Percentiles rank a stretch among this genome's conserved stretches.
Conservation (phyloP, 2,888 invertebrate genomes). For the Cheilosia vernalis region DNA sequence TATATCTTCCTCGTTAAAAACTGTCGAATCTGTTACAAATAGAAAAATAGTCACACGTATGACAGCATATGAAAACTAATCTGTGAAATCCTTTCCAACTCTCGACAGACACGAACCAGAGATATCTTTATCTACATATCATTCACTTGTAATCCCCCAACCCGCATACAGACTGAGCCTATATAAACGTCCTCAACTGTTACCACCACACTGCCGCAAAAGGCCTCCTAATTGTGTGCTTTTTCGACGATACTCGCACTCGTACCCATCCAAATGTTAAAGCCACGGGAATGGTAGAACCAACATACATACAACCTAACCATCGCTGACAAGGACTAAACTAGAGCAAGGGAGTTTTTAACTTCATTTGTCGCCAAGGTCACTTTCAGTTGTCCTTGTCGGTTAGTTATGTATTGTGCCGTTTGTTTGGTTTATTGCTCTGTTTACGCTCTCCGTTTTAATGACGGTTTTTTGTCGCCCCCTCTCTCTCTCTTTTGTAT, state of each 20-base stretch:
- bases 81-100: neutral
- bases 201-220: neutral
- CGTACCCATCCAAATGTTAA: neutral
- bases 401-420: neutral
- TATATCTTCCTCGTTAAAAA: too few relatives aligned
- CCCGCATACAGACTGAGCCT: neutral
- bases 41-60: too few relatives aligned
- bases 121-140: too few relatives aligned
- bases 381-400: slow-evolving; percentile 49
- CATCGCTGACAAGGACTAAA: neutral
- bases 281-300: neutral
- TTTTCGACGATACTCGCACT: too few relatives aligned
- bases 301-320: neutral
- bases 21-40: too few relatives aligned
- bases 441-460: slow-evolving; percentile 11
- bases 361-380: slow-evolving; percentile 25
- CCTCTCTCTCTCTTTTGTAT: slow-evolving; percentile 30
- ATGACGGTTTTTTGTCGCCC: slow-evolving; percentile 25
- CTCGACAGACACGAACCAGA: neutral
- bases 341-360: slow-evolving; percentile 18
- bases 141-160: neutral
- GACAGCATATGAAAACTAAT: too few relatives aligned
- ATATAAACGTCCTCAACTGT: slow-evolving; percentile 12
- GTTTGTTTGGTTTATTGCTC: neutral
- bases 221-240: slow-evolving; percentile 3